Percentiles rank a stretch among this genome's conserved stretches.
Conservation (phyloP, 2,888 invertebrate species). For the Acrobeloides nanus region DNA sequence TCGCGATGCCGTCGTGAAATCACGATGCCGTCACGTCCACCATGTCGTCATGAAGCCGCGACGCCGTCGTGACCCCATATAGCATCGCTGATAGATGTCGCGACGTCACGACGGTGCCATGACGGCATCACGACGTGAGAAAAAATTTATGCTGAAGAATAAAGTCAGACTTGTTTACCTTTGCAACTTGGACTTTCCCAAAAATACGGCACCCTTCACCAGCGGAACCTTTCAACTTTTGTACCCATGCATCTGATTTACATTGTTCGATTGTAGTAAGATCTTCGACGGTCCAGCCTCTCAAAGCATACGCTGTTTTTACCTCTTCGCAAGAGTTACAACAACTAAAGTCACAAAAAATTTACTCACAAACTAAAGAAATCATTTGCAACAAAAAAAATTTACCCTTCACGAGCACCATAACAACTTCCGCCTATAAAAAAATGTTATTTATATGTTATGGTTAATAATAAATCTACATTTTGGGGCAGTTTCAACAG, state of each 20-base stretch:
- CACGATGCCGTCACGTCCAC: too few relatives aligned
- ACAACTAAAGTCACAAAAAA: constrained; percentile 59
- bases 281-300: constrained; percentile 78
- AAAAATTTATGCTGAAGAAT: too few relatives aligned
- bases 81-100: too few relatives aligned
- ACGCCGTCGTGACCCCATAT: too few relatives aligned
- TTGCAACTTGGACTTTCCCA: constrained; percentile 86
- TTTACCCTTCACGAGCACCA: constrained; percentile 12
- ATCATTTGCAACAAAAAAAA: not conserved
- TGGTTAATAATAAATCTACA: too few relatives aligned
- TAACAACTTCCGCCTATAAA: constrained; percentile 25
- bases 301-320: constrained; percentile 77
- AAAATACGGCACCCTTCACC: constrained; percentile 91
- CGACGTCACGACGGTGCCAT: too few relatives aligned
- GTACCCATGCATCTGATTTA: constrained; percentile 60
- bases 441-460: too few relatives aligned
- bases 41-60: too few relatives aligned
- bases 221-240: constrained; percentile 71
- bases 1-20: too few relatives aligned
- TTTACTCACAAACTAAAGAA: not conserved
- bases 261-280: constrained; percentile 80
- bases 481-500: too few relatives aligned
- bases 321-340: constrained; percentile 96
- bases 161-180: too few relatives aligned
- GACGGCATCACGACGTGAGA: too few relatives aligned